phyloP scores from a whole-genome alignment of 2,888 invertebrate species.

The Muscina levida region DNA sequence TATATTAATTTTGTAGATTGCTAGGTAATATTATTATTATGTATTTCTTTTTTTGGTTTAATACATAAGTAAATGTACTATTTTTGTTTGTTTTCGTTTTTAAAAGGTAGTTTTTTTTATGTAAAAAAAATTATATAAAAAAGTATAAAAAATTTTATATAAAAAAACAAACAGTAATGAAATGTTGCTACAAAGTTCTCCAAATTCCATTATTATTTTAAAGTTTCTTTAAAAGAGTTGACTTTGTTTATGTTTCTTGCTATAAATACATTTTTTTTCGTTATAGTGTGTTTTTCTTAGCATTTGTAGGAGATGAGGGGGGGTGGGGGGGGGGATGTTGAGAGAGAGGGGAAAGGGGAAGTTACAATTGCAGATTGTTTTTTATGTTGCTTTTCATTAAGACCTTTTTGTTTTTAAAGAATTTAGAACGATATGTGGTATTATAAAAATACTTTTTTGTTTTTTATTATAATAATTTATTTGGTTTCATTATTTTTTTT shows the following conservation, averaged over 20 bases:
- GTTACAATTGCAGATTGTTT: no score
- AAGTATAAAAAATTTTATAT: conserved; percentile 58
- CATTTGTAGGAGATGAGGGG: no score
- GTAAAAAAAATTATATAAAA: conserved; percentile 65
- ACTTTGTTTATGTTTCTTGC: no score
- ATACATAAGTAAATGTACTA: conserved; percentile 4
- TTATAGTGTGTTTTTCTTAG: no score
- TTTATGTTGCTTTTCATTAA: no score
- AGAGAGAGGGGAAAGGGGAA: no score
- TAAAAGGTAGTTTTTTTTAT: conserved; percentile 40
- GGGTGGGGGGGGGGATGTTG: no score
- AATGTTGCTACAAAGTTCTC: not conserved
- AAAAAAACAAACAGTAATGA: not conserved
- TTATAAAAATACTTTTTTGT: conserved; percentile 61
- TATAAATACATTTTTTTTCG: no score
- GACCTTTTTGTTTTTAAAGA: conserved; percentile 9
- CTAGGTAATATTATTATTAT: not conserved
- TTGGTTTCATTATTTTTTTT: no score
- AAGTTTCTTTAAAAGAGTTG: conserved; percentile 16
- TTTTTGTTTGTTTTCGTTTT: conserved; percentile 27
- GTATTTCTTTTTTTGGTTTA: conserved; percentile 21
- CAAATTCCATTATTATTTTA: conserved; percentile 31
- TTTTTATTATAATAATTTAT: conserved; percentile 8
- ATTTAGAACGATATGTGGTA: conserved; percentile 64
- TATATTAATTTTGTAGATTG: conserved; percentile 16